Evolutionary conservation across 2,113 vertebrate species (phyloP), one percentile per base, ranked within the genome.

Genomic region (Xyliphius kryptos): DNA sequence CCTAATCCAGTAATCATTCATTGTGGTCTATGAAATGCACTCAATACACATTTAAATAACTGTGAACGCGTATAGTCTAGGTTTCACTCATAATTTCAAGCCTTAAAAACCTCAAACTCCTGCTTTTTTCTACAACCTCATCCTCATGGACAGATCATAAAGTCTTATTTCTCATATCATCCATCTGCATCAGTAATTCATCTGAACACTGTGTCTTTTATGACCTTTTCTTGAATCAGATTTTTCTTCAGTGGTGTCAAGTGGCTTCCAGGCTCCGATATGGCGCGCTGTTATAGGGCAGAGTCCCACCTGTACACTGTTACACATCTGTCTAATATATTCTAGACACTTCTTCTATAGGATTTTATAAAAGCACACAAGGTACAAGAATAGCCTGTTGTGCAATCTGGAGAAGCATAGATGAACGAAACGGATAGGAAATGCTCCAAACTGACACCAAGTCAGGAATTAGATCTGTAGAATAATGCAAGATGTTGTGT

Each of bases 181-280:
- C 37, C 6, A 8, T 9, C 52, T 4, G 2, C 54, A 56, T 40
- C 54, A 56, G 38, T 55, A 16, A 2, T 12, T n/a, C 16, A 10
- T 32, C 53, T 7, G 21, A 2, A 38, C 36, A 17, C 54, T 19
- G 2, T 21, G 6, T 22, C 5, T 14, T 26, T n/a, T 0, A 14
- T 52, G 5, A 0, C 4, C n/a, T 3, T n/a, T 26, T 53, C 32
- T 3, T 49, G n/a, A n/a, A n/a, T n/a, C n/a, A 15, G 7, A 47
- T 13, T 20, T 22, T 2, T 22, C 22, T n/a, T 36, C 2, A 6
- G 38, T 41, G 40, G 40, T 58, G 40, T 58, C 56, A 58, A 58
- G 56, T 44, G 56, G 6, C 9, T 56, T 43, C 17, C 38, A n/a
- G 19, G 54, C 54, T 41, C 37, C 54, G 54, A n/a, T n/a, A 19